Conservation (phyloP, 2,797 vertebrate genomes). For the Trichosurus vulpecula region DNA sequence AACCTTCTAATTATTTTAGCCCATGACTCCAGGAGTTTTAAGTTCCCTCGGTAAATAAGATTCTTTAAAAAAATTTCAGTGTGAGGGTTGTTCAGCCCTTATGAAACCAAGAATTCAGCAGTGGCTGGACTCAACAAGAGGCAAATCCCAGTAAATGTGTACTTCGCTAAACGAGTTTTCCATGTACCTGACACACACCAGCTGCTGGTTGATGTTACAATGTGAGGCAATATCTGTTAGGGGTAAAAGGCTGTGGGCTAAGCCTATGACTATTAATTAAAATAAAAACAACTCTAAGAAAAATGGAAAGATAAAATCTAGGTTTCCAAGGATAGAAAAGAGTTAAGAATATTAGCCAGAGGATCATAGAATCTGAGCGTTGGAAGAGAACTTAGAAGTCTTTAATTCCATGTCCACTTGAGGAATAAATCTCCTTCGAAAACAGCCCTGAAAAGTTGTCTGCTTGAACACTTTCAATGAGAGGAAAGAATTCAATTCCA, state of each 20-base stretch:
- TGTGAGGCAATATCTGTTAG: background rate
- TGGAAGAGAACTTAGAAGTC: background rate
- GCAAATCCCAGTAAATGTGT: conserved; percentile 14
- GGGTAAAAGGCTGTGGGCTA: background rate
- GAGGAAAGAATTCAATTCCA: background rate
- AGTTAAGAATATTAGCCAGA: background rate
- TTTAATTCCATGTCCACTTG: background rate
- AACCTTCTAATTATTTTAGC: conserved; percentile 50
- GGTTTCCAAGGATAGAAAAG: background rate
- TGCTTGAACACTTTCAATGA: background rate
- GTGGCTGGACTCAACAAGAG: conserved; percentile 25
- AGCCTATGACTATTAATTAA: conserved; percentile 1
- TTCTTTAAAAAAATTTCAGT: conserved; percentile 39
- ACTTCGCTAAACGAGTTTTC: conserved; percentile 26
- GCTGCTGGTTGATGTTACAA: conserved; percentile 13
- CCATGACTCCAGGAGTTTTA: conserved; percentile 29
- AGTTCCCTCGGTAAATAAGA: background rate
- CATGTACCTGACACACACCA: conserved; percentile 17
- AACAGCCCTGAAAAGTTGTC: background rate
- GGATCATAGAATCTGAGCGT: background rate
- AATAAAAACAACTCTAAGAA: conserved; percentile 1
- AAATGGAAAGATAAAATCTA: conserved; percentile 22
- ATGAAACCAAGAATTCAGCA: conserved; percentile 4
- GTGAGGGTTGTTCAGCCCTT: conserved; percentile 12
- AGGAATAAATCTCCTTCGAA: background rate